A percentile compares a stretch with the other conserved stretches of the same genome.
These are phyloP conservation scores for Myiothlypis chrysogaster DNA, from an alignment of 2,797 vertebrate species.

Conservation along the genomic window DNA sequence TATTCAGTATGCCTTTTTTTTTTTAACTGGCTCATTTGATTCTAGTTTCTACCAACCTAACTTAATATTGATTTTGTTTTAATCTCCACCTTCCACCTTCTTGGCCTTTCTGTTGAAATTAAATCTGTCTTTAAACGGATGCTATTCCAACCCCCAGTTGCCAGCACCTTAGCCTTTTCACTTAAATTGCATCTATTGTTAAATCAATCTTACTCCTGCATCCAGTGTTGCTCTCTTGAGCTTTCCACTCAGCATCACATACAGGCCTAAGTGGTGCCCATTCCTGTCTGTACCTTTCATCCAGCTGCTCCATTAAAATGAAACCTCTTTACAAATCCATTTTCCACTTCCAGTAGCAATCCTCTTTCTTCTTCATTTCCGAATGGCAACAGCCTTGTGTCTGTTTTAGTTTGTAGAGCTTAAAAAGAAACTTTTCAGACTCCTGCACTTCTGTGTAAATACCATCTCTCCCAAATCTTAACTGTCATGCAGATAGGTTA, in stretches of 20 bases:
- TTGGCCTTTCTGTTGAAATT: slow-evolving; percentile 52
- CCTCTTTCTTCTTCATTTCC: background rate
- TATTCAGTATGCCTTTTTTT: background rate
- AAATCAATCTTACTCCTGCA: slow-evolving; percentile 52
- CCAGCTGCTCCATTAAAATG: background rate
- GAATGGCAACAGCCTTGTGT: background rate
- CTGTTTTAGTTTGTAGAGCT: background rate
- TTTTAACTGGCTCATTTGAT: background rate
- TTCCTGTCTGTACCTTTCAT: background rate
- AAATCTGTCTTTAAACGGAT: slow-evolving; percentile 29
- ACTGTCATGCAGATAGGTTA: background rate
- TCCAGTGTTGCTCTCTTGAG: background rate
- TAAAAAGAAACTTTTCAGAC: background rate
- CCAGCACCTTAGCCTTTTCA: slow-evolving; percentile 39
- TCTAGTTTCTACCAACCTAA: slow-evolving; percentile 23
- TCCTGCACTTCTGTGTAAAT: background rate
- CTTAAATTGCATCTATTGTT: slow-evolving; percentile 47
- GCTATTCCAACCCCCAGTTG: background rate
- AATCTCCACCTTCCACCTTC: slow-evolving; percentile 28
- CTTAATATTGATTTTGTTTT: slow-evolving; percentile 57
- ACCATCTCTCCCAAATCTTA: background rate
- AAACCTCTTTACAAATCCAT: slow-evolving; percentile 1
- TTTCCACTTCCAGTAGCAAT: background rate
- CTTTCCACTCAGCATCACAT: slow-evolving; percentile 7
- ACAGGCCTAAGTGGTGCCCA: background rate